These are phyloP conservation scores for Steinernema khuongi DNA, from an alignment of 1,140 invertebrate species.

Conservation along the genomic window DNA sequence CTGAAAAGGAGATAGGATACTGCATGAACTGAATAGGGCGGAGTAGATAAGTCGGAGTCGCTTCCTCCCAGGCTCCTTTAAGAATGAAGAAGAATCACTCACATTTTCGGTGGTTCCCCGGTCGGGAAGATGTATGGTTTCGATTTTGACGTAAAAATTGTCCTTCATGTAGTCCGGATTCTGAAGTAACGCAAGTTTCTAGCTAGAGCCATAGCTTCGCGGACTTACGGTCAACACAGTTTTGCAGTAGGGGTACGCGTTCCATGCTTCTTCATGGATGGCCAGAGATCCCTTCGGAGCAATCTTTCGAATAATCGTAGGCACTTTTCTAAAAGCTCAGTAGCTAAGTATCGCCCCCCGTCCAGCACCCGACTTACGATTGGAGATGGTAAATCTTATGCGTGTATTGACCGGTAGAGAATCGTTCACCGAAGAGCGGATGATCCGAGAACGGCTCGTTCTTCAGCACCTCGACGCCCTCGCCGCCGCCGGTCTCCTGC, in stretches of 20 bases:
- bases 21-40: too few relatives aligned
- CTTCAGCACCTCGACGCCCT: conserved; percentile 94
- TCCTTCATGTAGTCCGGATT: conserved; percentile 99
- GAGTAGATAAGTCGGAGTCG: too few relatives aligned
- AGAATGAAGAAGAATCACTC: conserved; percentile 60
- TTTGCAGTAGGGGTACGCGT: conserved; percentile 98
- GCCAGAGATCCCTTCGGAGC: conserved; percentile 92
- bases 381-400: conserved; percentile 99
- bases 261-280: conserved; percentile 99
- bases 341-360: not conserved
- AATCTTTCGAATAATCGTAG: conserved; percentile 72
- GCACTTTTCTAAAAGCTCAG: conserved; percentile 61
- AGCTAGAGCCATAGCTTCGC: not conserved
- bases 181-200: conserved; percentile 61
- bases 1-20: conserved; percentile 30
- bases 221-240: conserved; percentile 63
- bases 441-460: conserved; percentile 87
- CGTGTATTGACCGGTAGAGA: conserved; percentile 91
- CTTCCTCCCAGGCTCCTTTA: too few relatives aligned
- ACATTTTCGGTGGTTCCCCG: conserved; percentile 78
- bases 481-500: conserved; percentile 97
- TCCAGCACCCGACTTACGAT: conserved; percentile 62
- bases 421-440: conserved; percentile 81
- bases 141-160: conserved; percentile 90
- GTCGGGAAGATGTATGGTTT: conserved; percentile 88